phyloP scores from a whole-genome alignment of 2,797 vertebrate species.

The Acanthurus leucopareius region DNA sequence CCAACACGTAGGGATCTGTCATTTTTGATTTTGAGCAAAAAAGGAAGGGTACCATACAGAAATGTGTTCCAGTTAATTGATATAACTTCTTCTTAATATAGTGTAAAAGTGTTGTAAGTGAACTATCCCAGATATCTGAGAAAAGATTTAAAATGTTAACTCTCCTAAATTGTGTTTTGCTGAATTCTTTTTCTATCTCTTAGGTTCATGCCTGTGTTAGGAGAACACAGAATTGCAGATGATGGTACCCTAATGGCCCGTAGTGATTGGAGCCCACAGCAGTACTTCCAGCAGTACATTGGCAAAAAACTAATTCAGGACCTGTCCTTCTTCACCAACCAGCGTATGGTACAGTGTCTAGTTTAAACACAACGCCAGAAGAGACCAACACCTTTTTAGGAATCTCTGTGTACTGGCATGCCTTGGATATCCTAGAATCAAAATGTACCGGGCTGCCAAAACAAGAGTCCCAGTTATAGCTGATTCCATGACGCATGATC shows the following conservation, averaged over 20 bases:
- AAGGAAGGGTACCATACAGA: not conserved
- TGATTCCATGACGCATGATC: not conserved
- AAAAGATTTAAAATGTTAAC: too few relatives aligned
- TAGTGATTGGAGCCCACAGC: not conserved
- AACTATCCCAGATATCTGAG: not conserved
- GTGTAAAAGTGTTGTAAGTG: not conserved
- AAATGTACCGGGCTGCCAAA: not conserved
- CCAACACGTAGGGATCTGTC: not conserved
- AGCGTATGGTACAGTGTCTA: not conserved
- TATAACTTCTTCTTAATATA: not conserved
- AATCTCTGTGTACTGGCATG: not conserved
- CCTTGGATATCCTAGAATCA: not conserved
- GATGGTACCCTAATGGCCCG: not conserved
- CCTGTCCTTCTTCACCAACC: conserved; percentile 1
- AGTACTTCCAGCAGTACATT: not conserved
- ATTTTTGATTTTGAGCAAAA: not conserved
- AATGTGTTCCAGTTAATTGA: not conserved
- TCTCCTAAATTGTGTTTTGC: too few relatives aligned
- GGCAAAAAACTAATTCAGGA: not conserved
- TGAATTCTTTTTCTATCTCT: too few relatives aligned
- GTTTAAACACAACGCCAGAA: not conserved
- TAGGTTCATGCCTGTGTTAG: too few relatives aligned
- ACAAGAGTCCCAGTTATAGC: not conserved
- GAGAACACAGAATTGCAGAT: not conserved
- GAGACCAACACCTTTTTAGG: not conserved